A percentile compares a stretch with the other conserved stretches of the same genome.
Evolutionary conservation across 92 coral and sea anemone genomes (phyloP).

Genomic region (Siderastrea radians): DNA sequence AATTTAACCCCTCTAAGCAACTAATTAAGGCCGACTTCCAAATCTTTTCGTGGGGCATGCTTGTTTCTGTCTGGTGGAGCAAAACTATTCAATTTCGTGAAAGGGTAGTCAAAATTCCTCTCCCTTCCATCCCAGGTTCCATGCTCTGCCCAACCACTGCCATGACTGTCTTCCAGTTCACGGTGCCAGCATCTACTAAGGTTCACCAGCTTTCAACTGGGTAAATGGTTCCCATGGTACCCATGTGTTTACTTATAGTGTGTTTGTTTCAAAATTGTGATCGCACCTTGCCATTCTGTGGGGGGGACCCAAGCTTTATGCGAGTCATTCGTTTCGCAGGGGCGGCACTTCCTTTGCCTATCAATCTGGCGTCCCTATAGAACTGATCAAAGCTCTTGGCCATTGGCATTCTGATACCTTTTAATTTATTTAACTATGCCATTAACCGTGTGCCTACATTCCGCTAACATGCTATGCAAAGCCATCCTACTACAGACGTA

Average conservation of each 20-base stretch:
- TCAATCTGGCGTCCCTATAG: not conserved
- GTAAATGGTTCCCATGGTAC: too few species aligned
- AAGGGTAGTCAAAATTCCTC: not conserved
- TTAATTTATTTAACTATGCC: not conserved
- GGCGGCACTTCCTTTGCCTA: not conserved
- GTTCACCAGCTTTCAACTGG: not conserved
- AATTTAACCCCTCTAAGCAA: not conserved
- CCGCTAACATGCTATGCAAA: too few species aligned
- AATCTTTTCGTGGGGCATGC: not conserved
- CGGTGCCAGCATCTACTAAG: not conserved
- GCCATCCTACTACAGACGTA: not conserved
- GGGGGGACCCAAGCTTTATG: not conserved
- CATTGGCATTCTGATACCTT: not conserved
- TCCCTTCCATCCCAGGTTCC: not conserved
- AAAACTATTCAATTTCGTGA: not conserved
- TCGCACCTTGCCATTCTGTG: not conserved
- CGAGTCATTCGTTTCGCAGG: constrained; percentile 1
- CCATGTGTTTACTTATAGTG: not conserved
- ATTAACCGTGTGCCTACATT: too few species aligned
- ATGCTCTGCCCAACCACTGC: not conserved
- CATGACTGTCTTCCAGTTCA: not conserved
- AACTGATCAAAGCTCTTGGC: not conserved
- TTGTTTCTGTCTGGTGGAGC: not conserved
- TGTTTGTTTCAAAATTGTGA: not conserved
- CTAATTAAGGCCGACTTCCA: not conserved